Base-by-base conservation (phyloP, 2,113 vertebrate species). In the Tilapia sparmanii region DNA sequence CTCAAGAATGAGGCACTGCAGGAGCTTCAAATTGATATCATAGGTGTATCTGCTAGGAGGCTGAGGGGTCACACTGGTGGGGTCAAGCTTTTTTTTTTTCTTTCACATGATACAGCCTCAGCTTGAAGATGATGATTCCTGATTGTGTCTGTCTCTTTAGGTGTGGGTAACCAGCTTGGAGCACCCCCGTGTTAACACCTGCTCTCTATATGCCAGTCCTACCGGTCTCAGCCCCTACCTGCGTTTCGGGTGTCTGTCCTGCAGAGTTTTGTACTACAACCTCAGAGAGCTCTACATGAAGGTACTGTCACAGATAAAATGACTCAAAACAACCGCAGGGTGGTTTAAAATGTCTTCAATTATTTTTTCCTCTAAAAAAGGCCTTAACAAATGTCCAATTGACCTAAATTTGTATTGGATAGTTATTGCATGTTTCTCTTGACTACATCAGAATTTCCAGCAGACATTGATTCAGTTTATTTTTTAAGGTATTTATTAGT, bases 161-260 rank as follows among this genome's bases (percentile, higher is more conserved):
- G 97, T 98, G 24, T 99, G 98, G 98, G 98, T 98, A 90, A 97
- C 98, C 50, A 98, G 97, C 93, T 97, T 98, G 0, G 98, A 99
- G 94, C 96, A 97, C 83, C 97, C 98, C 7, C 96, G 97, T 84
- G 98, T 97, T 95, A 98, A 97, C 0, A 97, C 96, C 22, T 97
- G 96, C 86, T 98, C 98, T 0, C 93, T 99, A 91, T 96, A 99
- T 79, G 97, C 98, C 91, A 99, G 98, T 87, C 97, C 98, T 2
- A 98, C 98, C 0, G 98, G 98, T 83, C 97, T 99, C 90, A 99
- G 98, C 94, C 98, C 98, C 26, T 99, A 98, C 94, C 96, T 99
- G 88, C 97, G 98, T 42, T 99, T 99, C 1, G 98, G 98, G 33
- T 99, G 98, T 90, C 95, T 99, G 86, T 99, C 98, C 79, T 99